Evolutionary conservation across 2,797 vertebrate genomes (phyloP).

Genomic region (Malurus splendens): DNA sequence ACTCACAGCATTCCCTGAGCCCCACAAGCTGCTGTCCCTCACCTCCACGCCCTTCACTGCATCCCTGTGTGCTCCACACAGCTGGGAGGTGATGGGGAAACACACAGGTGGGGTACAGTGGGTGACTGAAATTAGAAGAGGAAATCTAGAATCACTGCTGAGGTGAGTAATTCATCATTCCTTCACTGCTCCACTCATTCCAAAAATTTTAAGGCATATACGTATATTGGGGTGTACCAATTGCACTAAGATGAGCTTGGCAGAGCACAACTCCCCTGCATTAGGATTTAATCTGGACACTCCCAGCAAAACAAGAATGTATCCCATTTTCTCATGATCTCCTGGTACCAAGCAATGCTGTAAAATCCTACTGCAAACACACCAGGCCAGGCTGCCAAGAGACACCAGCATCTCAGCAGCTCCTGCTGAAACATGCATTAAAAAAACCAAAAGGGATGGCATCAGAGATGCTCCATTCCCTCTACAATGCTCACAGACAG

Average conservation of each 20-base stretch:
- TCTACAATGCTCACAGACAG: background rate
- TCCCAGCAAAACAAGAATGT: background rate
- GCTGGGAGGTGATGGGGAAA: background rate
- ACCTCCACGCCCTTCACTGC: background rate
- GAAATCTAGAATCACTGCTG: background rate
- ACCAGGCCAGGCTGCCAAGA: background rate
- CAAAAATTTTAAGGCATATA: background rate
- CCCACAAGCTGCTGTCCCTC: background rate
- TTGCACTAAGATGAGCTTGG: background rate
- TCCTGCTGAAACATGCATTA: background rate
- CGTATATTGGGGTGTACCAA: background rate
- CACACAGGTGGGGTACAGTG: rapidly evolving
- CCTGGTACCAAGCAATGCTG: background rate
- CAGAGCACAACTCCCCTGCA: background rate
- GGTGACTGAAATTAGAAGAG: background rate
- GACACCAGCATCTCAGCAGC: background rate
- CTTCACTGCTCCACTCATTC: background rate
- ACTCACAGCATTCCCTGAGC: rapidly evolving
- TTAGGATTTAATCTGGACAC: background rate
- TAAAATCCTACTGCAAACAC: background rate
- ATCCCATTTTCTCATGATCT: background rate
- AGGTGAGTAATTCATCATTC: background rate
- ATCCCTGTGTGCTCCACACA: background rate
- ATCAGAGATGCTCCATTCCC: background rate
- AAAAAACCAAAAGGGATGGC: background rate